A percentile compares a stretch with the other conserved stretches of the same genome.
Conservation (phyloP, 2,888 invertebrate species). For the Amblyjoppa fuscipennis region DNA sequence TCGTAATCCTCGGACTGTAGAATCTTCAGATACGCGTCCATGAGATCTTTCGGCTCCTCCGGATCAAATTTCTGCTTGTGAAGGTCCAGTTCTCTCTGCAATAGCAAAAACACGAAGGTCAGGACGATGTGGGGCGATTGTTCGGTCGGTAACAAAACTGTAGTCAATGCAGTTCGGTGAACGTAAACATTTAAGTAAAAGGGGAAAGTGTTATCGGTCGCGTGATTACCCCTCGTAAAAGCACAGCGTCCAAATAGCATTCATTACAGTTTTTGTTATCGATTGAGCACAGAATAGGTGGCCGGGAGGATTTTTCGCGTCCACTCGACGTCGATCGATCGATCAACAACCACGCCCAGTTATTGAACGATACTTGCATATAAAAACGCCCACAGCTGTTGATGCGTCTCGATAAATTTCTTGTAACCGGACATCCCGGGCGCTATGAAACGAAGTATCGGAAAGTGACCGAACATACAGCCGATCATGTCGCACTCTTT, state of each 20-base stretch:
- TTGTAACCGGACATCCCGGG: constrained; percentile 92
- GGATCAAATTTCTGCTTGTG: constrained; percentile 89
- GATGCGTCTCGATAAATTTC: constrained; percentile 90
- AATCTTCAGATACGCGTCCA: constrained; percentile 92
- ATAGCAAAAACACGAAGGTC: constrained; percentile 19
- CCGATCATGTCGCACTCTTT: constrained; percentile 93
- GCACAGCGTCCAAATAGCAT: too few species aligned
- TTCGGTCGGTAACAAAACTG: neutral
- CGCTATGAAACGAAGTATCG: constrained; percentile 89
- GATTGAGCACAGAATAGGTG: too few species aligned
- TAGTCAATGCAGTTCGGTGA: neutral
- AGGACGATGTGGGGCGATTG: neutral
- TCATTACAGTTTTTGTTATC: too few species aligned
- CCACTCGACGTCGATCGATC: constrained; percentile 6
- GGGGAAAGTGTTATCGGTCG: too few species aligned
- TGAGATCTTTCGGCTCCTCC: constrained; percentile 90
- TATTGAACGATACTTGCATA: constrained; percentile 80
- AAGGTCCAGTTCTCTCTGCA: constrained; percentile 88
- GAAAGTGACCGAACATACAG: constrained; percentile 92
- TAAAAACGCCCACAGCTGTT: constrained; percentile 90
- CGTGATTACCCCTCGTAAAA: too few species aligned
- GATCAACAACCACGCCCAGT: constrained; percentile 29
- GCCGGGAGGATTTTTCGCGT: too few species aligned
- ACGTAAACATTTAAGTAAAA: neutral
- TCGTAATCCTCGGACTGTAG: constrained; percentile 87